A percentile compares a stretch with the other conserved stretches of the same genome.
phyloP scores from a whole-genome alignment of 2,888 invertebrate species.

The Phalera bucephala region DNA sequence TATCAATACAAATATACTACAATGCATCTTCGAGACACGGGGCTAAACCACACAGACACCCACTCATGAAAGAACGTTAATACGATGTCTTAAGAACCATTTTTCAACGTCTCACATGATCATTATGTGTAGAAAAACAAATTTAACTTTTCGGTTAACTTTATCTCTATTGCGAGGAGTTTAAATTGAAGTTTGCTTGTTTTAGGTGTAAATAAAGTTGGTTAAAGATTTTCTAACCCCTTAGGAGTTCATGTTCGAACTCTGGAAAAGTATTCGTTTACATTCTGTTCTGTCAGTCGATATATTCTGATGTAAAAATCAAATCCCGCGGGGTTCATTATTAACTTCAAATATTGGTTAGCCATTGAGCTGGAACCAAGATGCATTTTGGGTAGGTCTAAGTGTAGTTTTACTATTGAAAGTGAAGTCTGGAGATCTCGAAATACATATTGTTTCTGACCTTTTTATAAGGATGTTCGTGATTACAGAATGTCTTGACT shows the following conservation, averaged over 20 bases:
- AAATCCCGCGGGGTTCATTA: constrained; percentile 10
- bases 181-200: constrained; percentile 9
- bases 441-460: too few species aligned
- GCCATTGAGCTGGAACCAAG: too few species aligned
- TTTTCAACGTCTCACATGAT: constrained; percentile 9
- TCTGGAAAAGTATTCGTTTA: constrained; percentile 22
- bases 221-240: constrained; percentile 13
- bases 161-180: constrained; percentile 1
- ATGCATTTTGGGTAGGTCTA: too few species aligned
- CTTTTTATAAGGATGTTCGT: too few species aligned
- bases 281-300: constrained; percentile 16
- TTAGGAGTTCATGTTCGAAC: constrained; percentile 17
- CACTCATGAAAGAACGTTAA: constrained; percentile 18
- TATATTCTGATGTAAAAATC: constrained; percentile 23
- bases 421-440: too few species aligned
- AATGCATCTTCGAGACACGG: constrained; percentile 22
- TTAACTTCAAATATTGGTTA: too few species aligned
- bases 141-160: not conserved
- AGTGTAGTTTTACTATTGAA: too few species aligned
- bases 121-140: constrained; percentile 9
- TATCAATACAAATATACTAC: constrained; percentile 34
- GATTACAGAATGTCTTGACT: too few species aligned
- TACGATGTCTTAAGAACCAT: constrained; percentile 8
- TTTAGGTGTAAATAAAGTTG: not conserved
- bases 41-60: constrained; percentile 15